Percentiles rank a stretch among this genome's conserved stretches.
These are phyloP conservation scores for Eptatretus burgeri DNA, from an alignment of 2,113 vertebrate genomes.

Conservation along the genomic window DNA sequence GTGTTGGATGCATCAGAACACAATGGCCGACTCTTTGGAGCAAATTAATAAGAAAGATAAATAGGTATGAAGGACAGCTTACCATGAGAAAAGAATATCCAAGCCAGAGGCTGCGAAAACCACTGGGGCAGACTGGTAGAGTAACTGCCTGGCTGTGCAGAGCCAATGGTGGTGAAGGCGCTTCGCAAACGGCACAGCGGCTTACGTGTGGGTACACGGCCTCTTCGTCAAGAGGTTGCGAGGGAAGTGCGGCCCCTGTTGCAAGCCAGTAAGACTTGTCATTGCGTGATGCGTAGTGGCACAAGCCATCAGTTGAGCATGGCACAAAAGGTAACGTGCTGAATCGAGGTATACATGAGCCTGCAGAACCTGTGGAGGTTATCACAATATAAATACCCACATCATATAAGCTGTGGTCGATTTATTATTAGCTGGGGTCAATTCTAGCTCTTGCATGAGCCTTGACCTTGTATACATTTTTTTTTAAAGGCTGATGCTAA, in stretches of 20 bases:
- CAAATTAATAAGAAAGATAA: too few species aligned
- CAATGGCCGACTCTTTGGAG: too few species aligned
- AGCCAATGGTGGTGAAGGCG: constrained; percentile 22
- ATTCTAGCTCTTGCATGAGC: too few species aligned
- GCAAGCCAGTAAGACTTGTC: constrained; percentile 98
- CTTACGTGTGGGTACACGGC: constrained; percentile 61
- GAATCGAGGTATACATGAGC: constrained; percentile 64
- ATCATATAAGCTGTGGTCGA: too few species aligned
- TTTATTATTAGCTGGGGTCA: too few species aligned
- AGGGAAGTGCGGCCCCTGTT: constrained; percentile 61
- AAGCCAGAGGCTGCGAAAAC: constrained; percentile 88
- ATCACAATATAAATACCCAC: too few species aligned
- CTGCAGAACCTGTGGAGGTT: constrained; percentile 37
- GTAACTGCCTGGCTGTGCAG: constrained; percentile 65
- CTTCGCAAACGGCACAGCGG: constrained; percentile 16
- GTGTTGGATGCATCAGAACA: too few species aligned
- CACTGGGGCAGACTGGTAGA: constrained; percentile 48
- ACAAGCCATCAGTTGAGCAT: constrained; percentile 56
- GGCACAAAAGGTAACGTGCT: constrained; percentile 90
- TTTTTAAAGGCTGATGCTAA: too few species aligned
- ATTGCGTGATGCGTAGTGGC: constrained; percentile 60
- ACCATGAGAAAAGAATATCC: constrained; percentile 97
- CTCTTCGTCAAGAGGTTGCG: constrained; percentile 45
- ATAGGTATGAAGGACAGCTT: constrained; percentile 8
- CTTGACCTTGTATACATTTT: too few species aligned